A percentile compares a stretch with the other conserved stretches of the same genome.
Conservation (phyloP, 2,888 invertebrate species). For the Tuberolachnus salignus region DNA sequence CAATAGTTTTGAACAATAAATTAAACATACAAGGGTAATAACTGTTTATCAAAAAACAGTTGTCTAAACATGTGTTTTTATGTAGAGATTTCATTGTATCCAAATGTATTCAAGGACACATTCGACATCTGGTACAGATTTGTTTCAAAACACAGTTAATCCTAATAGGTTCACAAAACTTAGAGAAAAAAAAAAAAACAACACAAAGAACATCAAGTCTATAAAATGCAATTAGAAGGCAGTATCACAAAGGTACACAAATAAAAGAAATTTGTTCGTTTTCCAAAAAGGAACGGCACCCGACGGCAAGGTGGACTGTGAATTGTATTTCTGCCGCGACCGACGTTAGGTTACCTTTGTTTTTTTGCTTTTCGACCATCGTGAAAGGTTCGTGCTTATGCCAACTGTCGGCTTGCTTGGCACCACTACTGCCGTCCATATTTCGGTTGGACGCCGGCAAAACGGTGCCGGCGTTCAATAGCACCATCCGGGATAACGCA, state of each 20-base stretch:
- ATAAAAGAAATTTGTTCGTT: no score
- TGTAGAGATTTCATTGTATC: slow-evolving; percentile 9
- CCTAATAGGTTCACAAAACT: no score
- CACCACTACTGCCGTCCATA: slow-evolving; percentile 51
- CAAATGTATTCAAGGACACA: slow-evolving; percentile 43
- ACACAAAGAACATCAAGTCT: no score
- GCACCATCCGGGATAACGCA: slow-evolving; percentile 18
- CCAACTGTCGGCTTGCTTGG: slow-evolving; percentile 54
- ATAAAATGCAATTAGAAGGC: no score
- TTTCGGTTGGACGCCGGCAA: slow-evolving; percentile 29
- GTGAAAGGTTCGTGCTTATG: slow-evolving; percentile 51
- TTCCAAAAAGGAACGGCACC: no score
- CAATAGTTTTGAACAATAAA: neutral
- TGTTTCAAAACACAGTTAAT: slow-evolving; percentile 7
- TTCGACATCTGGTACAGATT: slow-evolving; percentile 37
- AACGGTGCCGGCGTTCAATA: slow-evolving; percentile 19
- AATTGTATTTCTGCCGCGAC: no score
- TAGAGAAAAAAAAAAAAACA: no score
- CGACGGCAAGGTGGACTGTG: no score
- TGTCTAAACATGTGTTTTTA: slow-evolving; percentile 27
- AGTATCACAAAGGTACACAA: no score
- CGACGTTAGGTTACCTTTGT: slow-evolving; percentile 9
- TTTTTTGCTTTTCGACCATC: slow-evolving; percentile 54
- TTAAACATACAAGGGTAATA: neutral
- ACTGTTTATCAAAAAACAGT: slow-evolving; percentile 30